phyloP scores from a whole-genome alignment of 2,888 invertebrate genomes.

The Malthinus seriepunctatus region DNA sequence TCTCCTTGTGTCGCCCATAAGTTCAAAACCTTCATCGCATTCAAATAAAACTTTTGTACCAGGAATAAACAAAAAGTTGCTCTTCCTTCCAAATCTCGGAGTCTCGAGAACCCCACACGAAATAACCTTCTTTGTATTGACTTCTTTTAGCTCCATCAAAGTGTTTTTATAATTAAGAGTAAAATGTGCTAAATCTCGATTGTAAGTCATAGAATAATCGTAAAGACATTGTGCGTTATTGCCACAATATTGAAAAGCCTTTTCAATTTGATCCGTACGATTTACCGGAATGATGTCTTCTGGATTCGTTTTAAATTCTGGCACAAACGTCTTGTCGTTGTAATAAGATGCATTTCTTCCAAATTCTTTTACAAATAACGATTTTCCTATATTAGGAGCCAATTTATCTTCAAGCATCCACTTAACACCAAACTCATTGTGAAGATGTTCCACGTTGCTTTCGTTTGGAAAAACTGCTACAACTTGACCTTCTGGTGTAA shows the following conservation, averaged over 20 bases:
- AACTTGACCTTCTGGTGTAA: slow-evolving; percentile 69
- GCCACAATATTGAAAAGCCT: slow-evolving; percentile 74
- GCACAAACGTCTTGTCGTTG: slow-evolving; percentile 76
- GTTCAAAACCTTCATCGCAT: slow-evolving; percentile 85
- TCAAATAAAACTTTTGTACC: slow-evolving; percentile 88
- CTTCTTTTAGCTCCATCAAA: slow-evolving; percentile 49
- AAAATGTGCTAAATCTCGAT: slow-evolving; percentile 83
- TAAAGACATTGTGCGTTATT: slow-evolving; percentile 73
- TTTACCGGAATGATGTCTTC: slow-evolving; percentile 74
- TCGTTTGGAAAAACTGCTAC: slow-evolving; percentile 60
- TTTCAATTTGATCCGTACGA: slow-evolving; percentile 64
- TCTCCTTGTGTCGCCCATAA: slow-evolving; percentile 82
- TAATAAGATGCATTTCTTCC: slow-evolving; percentile 81
- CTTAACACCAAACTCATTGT: slow-evolving; percentile 76
- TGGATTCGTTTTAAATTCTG: slow-evolving; percentile 73
- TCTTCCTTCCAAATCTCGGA: slow-evolving; percentile 87
- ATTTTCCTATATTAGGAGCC: slow-evolving; percentile 70
- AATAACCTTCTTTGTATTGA: slow-evolving; percentile 60
- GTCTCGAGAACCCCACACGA: slow-evolving; percentile 90
- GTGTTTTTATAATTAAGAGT: slow-evolving; percentile 81
- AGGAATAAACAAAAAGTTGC: slow-evolving; percentile 85
- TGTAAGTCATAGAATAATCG: slow-evolving; percentile 84
- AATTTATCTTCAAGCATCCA: slow-evolving; percentile 85
- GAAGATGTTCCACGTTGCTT: slow-evolving; percentile 70
- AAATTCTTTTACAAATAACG: slow-evolving; percentile 78